Evolutionary conservation across 2,797 vertebrate species (phyloP), one percentile per base, ranked within the genome.

Genomic region (Sebastes steindachneri): DNA sequence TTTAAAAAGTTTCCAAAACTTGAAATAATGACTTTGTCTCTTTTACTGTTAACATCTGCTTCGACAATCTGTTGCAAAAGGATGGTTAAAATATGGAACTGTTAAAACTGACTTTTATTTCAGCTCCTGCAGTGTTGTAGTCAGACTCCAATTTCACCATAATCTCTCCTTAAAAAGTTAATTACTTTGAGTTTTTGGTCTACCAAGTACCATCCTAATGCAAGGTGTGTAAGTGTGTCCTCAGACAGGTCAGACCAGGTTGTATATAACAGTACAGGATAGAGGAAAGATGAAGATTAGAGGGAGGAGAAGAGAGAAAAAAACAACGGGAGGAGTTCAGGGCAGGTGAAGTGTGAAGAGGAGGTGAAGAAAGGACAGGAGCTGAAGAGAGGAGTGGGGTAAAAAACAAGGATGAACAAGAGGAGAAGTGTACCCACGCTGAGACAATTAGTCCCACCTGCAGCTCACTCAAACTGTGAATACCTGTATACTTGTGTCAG

Each of bases 391-490:
- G 26, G 33, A 68, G 31, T 25, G 35, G 51, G 54, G 62, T 12
- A 35, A 62, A 68, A 63, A 66, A 75, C 1, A 3, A 28, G 64
- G 64, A 73, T 68, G 75, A 88, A 83, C 70, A 75, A 72, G 63
- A 74, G 33, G 37, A 78, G 57, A 76, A 15, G 79, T 68, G 82
- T 77, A 48, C 31, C 57, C 76, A 75, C 4, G 68, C 80, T 87
- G 86, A 70, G 86, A 82, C 83, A 89, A 85, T 91, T 82, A 85
- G 76, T 85, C 81, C 83, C 84, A 88, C 81, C 74, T 86, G 75
- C 79, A 69, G 84, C 35, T 77, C 60, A 48, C 77, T 89, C 79
- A 83, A 64, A 84, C 62, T 89, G 84, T 86, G 82, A 60, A 55
- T 64, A 77, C 65, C 37, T 83, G 71, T 31, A 9, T 60, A 73